Base-by-base conservation (phyloP, 30 jellyfish, hydroid and myxozoan species). In the Aurelia sp. region DNA sequence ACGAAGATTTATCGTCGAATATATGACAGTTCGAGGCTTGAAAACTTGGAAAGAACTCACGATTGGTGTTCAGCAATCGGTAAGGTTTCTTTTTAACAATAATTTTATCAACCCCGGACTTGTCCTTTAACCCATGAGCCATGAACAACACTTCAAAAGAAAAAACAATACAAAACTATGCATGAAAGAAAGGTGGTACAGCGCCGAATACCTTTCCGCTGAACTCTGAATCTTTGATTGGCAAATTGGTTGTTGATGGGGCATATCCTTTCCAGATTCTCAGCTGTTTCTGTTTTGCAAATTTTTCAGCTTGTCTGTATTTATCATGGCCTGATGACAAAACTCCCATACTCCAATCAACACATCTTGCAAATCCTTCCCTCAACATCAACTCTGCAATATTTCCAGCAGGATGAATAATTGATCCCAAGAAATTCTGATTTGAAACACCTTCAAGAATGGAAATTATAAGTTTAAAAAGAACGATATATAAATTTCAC, bases 321-420 rank as follows among this genome's bases (percentile, higher is more conserved):
- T 91, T 91, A 13, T 91, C 96, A 73, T 91, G 97, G 15, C 96
- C 97, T 30, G 84, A 47, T 68, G 96, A 18, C 83, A 91, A 59
- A 0, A 86, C 92, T 27, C 97, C 97, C 97, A 91, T 92, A 33
- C 96, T 86, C 98, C 98, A 92, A 37, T 92, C 98, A 73, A 86
- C 98, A 74, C 98, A 86, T 40, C 90, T 76, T 37, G 98, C 96
- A 92, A 86, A 92, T 48, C 98, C 96, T 74, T 86, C 96, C 64
- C 77, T 86, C 75, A 92, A 66, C 84, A 92, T 90, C 79, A 92
- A 55, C 62, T 92, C 98, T 13, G 98, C 94, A 40, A 92, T 92
- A 61, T 86, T 92, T 55, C 98, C 98, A 47, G 98, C 98, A 3
- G 98, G 98, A 62, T 92, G 98, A 21, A 92, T 68, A 63, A 92